Conservation (phyloP, 2,797 vertebrate species). For the Anabas testudineus region DNA sequence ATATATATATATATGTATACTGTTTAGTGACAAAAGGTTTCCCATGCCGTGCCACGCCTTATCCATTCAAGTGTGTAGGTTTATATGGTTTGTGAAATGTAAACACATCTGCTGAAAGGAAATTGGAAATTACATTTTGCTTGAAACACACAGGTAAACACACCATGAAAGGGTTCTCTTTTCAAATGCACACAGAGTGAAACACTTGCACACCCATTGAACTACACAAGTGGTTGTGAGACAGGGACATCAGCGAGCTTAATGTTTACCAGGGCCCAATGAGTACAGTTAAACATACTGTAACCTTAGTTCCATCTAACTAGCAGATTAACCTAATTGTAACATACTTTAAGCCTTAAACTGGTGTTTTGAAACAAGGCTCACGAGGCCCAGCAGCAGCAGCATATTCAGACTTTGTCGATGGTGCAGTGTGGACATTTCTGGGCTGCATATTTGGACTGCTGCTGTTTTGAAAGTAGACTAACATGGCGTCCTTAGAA, state of each 20-base stretch:
- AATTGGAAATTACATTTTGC: conserved; percentile 35
- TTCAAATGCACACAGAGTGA: conserved; percentile 31
- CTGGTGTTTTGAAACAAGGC: conserved; percentile 4
- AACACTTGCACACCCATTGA: conserved; percentile 16
- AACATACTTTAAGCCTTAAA: conserved; percentile 2
- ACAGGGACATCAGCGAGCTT: conserved; percentile 12
- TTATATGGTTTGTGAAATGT: conserved; percentile 64
- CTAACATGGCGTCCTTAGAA: conserved; percentile 21
- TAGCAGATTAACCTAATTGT: background rate
- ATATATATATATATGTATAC: conserved; percentile 85
- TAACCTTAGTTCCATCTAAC: conserved; percentile 12
- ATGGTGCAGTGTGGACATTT: conserved; percentile 6
- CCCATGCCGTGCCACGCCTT: conserved; percentile 78
- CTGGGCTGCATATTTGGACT: background rate
- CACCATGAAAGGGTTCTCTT: conserved; percentile 16
- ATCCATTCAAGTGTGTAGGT: conserved; percentile 79
- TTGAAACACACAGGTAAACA: conserved; percentile 14
- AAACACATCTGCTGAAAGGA: conserved; percentile 56
- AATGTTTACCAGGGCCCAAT: background rate
- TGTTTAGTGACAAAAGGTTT: conserved; percentile 80
- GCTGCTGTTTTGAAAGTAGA: conserved; percentile 4
- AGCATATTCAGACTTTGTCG: background rate
- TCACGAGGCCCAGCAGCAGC: conserved; percentile 9
- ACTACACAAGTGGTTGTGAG: conserved; percentile 37
- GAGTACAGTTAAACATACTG: conserved; percentile 9